Evolutionary conservation across 2,888 invertebrate species (phyloP), one percentile per base, ranked within the genome.

Genomic region (Catonia carolina): DNA sequence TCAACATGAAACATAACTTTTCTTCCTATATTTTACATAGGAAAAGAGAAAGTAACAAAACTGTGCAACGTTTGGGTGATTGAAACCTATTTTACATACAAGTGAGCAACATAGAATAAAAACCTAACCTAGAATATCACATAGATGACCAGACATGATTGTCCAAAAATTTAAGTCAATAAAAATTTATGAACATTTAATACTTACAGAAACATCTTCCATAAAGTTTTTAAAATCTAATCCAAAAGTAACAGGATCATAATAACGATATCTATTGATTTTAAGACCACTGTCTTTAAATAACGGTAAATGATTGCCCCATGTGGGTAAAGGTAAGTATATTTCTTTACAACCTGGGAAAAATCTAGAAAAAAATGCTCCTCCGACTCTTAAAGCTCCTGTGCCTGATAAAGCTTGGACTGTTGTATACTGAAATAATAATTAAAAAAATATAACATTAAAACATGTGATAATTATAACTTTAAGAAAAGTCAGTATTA

Each of bases 221-320:
- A 94, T 66, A 48, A 89, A 85, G 35, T 96, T 98, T 61, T 84
- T 74, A 65, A 94, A 89, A 72, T 99, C 94, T 69, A 99, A 86
- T 1, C 93, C 96, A 71, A 92, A 91, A 1, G 92, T 95, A 66
- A 86, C 86, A 1, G 93, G 82, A 70, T 98, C 90, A 72, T 92
- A 99, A 75, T 98, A 99, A 62, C 87, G 83, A 76, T 99, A 99
- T 55, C 84, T 80, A 71, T 96, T 91, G 48, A 94, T 86, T 12
- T 85, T 78, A 55, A 99, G 72, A 2, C 89, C 89, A 51, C 91
- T 77, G 69, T 88, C 86, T 76, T 89, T 94, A 75, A 97, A 95
- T 69, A 99, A 83, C 53, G 96, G 95, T 0, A 83, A 86, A 72
- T 99, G 99, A 74, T 99, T 99, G 53, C 98, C 98, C 99, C 99